Evolutionary conservation across 2,888 invertebrate species (phyloP), one percentile per base, ranked within the genome.

Genomic region (Spisula subtruncata): DNA sequence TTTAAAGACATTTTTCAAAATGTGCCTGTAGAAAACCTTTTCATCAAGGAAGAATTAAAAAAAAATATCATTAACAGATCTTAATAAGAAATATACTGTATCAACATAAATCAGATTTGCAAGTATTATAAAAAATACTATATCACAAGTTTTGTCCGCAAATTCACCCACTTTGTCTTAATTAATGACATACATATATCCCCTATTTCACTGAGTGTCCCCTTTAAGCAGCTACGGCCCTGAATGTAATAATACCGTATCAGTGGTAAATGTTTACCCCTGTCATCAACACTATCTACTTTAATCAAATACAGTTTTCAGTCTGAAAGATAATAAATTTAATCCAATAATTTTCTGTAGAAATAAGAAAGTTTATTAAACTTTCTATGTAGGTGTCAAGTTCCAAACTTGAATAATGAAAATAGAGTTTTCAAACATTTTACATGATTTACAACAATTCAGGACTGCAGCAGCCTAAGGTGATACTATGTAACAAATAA

Each of bases 251-350:
- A 75, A 75, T 75, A 75, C 75, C 75, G 1, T 75, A 35, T 46
- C 81, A 46, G 35, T 12, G 41, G 54, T 81, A 18, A 51, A 81
- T 46, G 46, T 81, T 81, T 81, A 81, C 51, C 81, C n/a, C 48
- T 20, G 29, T 81, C 29, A 29, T 48, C 54, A 54, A 2, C 29
- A 20, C 35, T 54, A 54, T 48, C 81, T 46, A 81, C 20, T 51
- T 75, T 35, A 75, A 75, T 29, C 12, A 35, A 41, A 71, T 83
- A 75, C 84, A 18, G 29, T 75, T 84, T n/a, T 46, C 71, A 71
- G n/a, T 29, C 83, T 41, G 20, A 48, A 32, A 46, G 84, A 84
- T 84, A 84, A 84, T 84, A 71, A 84, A 84, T 6, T 75, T 83
- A 83, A 83, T 83, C 46, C 83, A 25, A 29, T 35, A 79, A 79